Percentiles rank a stretch among this genome's conserved stretches.
phyloP scores from a whole-genome alignment of 1,140 invertebrate genomes.

The Neuroterus valhalla region DNA sequence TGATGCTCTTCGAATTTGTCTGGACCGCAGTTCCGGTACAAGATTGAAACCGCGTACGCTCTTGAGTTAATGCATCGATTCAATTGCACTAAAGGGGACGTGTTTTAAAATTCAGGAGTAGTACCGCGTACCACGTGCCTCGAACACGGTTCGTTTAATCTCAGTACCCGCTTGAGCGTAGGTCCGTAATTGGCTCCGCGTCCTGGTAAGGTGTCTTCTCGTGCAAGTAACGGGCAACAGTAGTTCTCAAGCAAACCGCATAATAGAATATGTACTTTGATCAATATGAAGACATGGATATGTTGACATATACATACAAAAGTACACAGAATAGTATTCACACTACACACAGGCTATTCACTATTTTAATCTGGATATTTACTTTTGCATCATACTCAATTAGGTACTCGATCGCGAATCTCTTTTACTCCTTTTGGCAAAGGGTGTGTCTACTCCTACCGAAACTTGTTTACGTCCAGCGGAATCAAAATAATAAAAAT shows the following conservation, averaged over 20 bases:
- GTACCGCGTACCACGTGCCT: constrained; percentile 15
- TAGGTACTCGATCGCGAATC: not conserved
- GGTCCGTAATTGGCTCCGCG: constrained; percentile 20
- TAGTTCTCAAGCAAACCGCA: constrained; percentile 8
- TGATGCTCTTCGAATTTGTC: not conserved
- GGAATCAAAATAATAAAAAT: too few species aligned
- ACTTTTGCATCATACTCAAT: not conserved
- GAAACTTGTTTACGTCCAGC: too few species aligned
- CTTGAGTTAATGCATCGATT: not conserved
- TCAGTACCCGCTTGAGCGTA: constrained; percentile 19
- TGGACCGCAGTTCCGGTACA: constrained; percentile 1
- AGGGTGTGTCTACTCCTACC: too few species aligned
- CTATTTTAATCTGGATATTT: not conserved
- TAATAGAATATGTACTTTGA: not conserved
- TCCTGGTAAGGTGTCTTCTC: constrained; percentile 28
- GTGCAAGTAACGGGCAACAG: constrained; percentile 17
- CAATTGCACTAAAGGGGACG: constrained; percentile 14
- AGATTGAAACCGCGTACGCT: not conserved
- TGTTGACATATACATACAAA: too few species aligned
- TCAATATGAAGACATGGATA: too few species aligned
- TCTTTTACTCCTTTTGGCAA: not conserved
- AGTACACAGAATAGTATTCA: too few species aligned
- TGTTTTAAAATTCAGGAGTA: constrained; percentile 27
- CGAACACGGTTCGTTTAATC: constrained; percentile 27
- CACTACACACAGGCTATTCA: too few species aligned